Percentiles rank a stretch among this genome's conserved stretches.
These are phyloP conservation scores for Venustaconcha ellipsiformis DNA, from an alignment of 1,140 invertebrate species.

Conservation along the genomic window DNA sequence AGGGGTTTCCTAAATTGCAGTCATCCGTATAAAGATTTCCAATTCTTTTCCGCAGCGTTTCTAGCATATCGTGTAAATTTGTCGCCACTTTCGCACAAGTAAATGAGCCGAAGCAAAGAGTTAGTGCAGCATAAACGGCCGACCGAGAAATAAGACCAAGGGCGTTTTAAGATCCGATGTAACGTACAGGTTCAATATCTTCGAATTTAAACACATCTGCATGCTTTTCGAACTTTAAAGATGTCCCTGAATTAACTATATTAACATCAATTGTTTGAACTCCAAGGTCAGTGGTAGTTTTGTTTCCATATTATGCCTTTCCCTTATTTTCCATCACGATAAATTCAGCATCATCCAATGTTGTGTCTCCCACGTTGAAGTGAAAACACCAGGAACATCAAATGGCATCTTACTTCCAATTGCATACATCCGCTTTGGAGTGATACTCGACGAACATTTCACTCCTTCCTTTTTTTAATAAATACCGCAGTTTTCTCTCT, in stretches of 20 bases:
- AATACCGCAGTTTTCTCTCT: conserved; percentile 9
- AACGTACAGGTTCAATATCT: conserved; percentile 29
- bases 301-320: not conserved
- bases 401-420: no score
- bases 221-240: conserved; percentile 4
- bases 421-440: no score
- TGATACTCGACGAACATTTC: not conserved
- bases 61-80: no score
- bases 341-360: not conserved
- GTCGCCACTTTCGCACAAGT: no score
- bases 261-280: conserved; percentile 5
- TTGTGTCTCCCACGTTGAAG: not conserved
- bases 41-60: no score
- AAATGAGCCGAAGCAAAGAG: no score
- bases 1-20: no score
- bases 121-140: conserved; percentile 22
- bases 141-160: conserved; percentile 20
- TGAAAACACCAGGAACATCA: not conserved
- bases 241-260: not conserved
- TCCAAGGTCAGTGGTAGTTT: conserved; percentile 10
- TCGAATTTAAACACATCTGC: conserved; percentile 25
- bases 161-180: conserved; percentile 27
- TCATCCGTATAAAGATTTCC: no score
- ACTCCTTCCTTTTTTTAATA: conserved; percentile 8
- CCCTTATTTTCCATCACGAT: conserved; percentile 5